Base-by-base conservation (phyloP, 2,113 vertebrate genomes). In the Orycteropus afer region DNA sequence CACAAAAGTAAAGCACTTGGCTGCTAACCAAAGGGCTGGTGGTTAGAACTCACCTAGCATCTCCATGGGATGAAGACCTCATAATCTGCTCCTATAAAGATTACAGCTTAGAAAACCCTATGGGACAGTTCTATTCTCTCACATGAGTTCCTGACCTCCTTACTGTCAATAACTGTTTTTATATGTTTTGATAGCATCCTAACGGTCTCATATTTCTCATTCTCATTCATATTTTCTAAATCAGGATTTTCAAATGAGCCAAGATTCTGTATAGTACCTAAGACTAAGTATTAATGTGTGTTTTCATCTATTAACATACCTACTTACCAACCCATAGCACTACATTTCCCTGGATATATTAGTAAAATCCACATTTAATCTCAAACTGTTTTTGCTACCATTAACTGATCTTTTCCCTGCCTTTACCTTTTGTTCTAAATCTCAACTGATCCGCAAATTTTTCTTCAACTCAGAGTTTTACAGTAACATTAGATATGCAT, bases 401-500 rank as follows among this genome's bases (percentile, higher is more conserved):
- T 71, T 87, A 80, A 76, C 78, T 79, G 63, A 67, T 29, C 22
- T 80, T 73, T 73, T 79, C 89, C 71, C 55, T 73, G 5, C 29
- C 34, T 96, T 84, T 47, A 47, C 29, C 61, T 97, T 88, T 94
- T 85, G 25, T 86, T 65, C 55, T 77, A 96, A 95, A 73, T 97
- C 85, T 95, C 85, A 83, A 12, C 47, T 83, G 85, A 93, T 92
- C 40, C 74, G 95, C 90, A 93, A 49, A 53, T 93, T 93, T 95
- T 91, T 69, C 69, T 88, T 90, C 69, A 90, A 74, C 51, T 93
- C 73, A 69, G 17, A 12, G 49, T 97, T 95, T 93, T 86, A 93
- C 15, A 96, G 71, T 57, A 95, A n/a, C 51, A 90, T 97, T 93
- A 90, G 88, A 53, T 94, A 86, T 86, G 90, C 93, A 94, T 93